A percentile compares a stretch with the other conserved stretches of the same genome.
phyloP scores from a whole-genome alignment of 1,140 invertebrate genomes.

The Zophobas morio region DNA sequence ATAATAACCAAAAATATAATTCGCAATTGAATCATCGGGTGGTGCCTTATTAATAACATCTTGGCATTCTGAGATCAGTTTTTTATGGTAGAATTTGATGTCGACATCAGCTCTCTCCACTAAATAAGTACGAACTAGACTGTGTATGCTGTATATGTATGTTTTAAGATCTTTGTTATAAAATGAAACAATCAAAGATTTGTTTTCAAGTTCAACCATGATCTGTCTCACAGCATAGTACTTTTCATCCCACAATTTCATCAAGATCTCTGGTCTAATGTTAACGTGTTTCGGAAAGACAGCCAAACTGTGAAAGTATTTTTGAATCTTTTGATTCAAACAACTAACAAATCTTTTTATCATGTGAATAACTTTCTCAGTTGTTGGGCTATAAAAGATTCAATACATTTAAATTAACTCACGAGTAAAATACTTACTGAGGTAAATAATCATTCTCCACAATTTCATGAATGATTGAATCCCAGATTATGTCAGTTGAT shows the following conservation, averaged over 20 bases:
- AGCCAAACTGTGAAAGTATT: constrained; percentile 64
- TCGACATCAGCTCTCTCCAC: constrained; percentile 53
- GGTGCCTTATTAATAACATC: neutral
- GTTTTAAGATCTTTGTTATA: constrained; percentile 60
- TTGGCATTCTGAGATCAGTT: constrained; percentile 18
- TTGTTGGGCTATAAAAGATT: constrained; percentile 5
- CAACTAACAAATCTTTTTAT: constrained; percentile 24
- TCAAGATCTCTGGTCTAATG: constrained; percentile 64
- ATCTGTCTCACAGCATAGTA: constrained; percentile 65
- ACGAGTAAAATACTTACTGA: constrained; percentile 33
- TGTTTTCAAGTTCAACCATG: constrained; percentile 65
- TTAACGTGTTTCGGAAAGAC: constrained; percentile 66
- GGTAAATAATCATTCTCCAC: constrained; percentile 24
- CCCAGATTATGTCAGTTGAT: constrained; percentile 47
- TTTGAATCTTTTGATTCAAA: constrained; percentile 8
- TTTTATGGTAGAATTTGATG: constrained; percentile 31
- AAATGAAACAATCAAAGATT: constrained; percentile 64
- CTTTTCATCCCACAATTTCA: constrained; percentile 61
- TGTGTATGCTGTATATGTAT: constrained; percentile 66
- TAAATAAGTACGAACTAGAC: constrained; percentile 64
- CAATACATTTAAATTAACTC: neutral
- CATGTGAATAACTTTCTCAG: constrained; percentile 17
- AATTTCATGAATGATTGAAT: constrained; percentile 46
- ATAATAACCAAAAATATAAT: constrained; percentile 67
- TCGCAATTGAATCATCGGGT: constrained; percentile 55